These are phyloP conservation scores for Psettodes erumei DNA, from an alignment of 2,113 vertebrate genomes.

Conservation along the genomic window DNA sequence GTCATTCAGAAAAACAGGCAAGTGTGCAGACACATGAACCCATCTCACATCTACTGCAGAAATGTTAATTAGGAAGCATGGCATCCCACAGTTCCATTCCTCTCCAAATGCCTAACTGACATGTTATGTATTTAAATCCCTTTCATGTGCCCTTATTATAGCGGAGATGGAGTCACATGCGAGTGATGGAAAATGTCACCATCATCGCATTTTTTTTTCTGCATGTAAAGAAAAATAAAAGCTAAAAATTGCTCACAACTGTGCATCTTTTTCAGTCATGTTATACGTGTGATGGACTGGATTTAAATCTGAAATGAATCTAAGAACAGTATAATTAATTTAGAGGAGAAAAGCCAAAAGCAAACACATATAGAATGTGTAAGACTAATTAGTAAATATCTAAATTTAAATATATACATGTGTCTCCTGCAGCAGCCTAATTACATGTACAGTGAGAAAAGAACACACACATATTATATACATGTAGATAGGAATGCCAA, in stretches of 20 bases:
- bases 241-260: conserved; percentile 38
- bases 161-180: conserved; percentile 68
- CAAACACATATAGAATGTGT: conserved; percentile 32
- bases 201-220: conserved; percentile 55
- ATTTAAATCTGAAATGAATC: conserved; percentile 54
- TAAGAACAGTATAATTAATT: conserved; percentile 60
- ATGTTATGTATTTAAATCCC: conserved; percentile 81
- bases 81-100: conserved; percentile 76
- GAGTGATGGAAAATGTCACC: conserved; percentile 70
- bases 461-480: conserved; percentile 35
- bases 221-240: conserved; percentile 41
- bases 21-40: conserved; percentile 76
- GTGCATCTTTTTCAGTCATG: conserved; percentile 23
- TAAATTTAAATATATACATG: conserved; percentile 45
- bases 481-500: conserved; percentile 6
- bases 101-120: conserved; percentile 75
- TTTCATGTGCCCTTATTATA: conserved; percentile 80
- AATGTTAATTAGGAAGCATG: conserved; percentile 82
- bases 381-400: conserved; percentile 41
- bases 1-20: conserved; percentile 80
- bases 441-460: too few relatives aligned
- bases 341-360: background rate
- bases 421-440: conserved; percentile 34
- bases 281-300: conserved; percentile 4
- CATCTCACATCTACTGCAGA: conserved; percentile 76